These are phyloP conservation scores for Piaya cayana DNA, from an alignment of 2,113 vertebrate species.

Conservation along the genomic window DNA sequence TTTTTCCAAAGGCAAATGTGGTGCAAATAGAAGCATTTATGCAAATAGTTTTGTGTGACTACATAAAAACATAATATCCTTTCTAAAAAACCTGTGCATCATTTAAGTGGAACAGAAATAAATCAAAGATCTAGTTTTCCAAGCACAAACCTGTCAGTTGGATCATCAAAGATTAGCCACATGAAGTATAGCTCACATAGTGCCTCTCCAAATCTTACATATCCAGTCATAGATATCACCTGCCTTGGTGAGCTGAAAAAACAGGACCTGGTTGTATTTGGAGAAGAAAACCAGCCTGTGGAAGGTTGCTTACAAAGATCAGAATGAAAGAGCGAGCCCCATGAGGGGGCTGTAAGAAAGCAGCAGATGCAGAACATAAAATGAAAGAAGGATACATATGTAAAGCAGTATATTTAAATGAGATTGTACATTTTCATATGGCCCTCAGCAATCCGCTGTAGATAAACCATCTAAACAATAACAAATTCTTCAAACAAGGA, in stretches of 20 bases:
- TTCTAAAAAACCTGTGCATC: neutral
- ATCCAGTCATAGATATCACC: neutral
- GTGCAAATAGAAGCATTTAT: neutral
- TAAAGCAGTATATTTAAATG: slow-evolving; percentile 26
- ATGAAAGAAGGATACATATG: neutral
- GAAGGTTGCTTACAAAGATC: neutral
- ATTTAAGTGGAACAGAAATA: neutral
- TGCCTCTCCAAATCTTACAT: neutral
- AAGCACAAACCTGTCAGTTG: neutral
- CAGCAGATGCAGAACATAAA: neutral
- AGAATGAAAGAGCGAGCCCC: neutral
- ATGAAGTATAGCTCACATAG: neutral
- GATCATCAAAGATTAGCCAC: neutral
- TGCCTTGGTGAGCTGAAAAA: neutral
- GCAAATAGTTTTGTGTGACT: neutral
- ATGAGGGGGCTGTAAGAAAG: neutral
- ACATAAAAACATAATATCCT: neutral
- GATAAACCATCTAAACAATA: slow-evolving; percentile 27
- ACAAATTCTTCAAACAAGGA: neutral
- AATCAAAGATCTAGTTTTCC: neutral
- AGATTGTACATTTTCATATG: neutral
- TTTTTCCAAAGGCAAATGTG: neutral
- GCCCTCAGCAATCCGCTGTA: neutral
- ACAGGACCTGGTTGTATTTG: neutral
- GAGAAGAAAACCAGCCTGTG: neutral